Evolutionary conservation across 2,113 vertebrate genomes (phyloP).

Genomic region (Calyptomena viridis): DNA sequence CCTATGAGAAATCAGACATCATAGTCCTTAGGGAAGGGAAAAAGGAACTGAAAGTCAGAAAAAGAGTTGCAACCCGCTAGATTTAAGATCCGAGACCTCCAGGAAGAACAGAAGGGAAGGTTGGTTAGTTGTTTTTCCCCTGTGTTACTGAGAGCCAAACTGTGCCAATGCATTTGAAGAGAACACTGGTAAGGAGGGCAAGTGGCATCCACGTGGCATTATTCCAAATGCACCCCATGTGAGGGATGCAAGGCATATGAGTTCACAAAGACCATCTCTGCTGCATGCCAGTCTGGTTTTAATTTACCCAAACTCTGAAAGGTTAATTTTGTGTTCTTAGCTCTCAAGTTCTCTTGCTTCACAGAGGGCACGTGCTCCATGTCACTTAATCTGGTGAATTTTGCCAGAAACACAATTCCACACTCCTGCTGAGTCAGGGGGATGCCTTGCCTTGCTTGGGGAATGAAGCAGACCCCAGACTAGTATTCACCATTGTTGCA

Average conservation of each 20-base stretch:
- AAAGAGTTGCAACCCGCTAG: neutral
- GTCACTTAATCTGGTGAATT: neutral
- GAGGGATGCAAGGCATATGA: neutral
- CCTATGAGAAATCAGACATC: neutral
- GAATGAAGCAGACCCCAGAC: neutral
- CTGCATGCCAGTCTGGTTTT: fast-evolving
- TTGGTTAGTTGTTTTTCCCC: neutral
- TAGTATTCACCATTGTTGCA: fast-evolving
- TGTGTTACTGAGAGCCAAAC: neutral
- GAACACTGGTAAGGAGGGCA: neutral
- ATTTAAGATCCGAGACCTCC: neutral
- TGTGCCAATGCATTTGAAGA: neutral
- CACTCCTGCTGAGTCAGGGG: neutral
- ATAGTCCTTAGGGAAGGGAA: neutral
- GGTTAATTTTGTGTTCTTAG: neutral
- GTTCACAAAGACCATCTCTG: neutral
- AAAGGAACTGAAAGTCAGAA: neutral
- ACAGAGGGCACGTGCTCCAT: fast-evolving
- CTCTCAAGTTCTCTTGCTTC: neutral
- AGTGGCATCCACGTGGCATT: neutral
- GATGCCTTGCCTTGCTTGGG: neutral
- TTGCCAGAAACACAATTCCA: neutral
- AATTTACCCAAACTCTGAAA: neutral
- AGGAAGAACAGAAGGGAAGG: neutral
- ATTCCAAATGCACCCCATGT: fast-evolving